A percentile compares a stretch with the other conserved stretches of the same genome.
Conservation (phyloP, 2,113 vertebrate genomes). For the Oreotrochilus melanogaster region DNA sequence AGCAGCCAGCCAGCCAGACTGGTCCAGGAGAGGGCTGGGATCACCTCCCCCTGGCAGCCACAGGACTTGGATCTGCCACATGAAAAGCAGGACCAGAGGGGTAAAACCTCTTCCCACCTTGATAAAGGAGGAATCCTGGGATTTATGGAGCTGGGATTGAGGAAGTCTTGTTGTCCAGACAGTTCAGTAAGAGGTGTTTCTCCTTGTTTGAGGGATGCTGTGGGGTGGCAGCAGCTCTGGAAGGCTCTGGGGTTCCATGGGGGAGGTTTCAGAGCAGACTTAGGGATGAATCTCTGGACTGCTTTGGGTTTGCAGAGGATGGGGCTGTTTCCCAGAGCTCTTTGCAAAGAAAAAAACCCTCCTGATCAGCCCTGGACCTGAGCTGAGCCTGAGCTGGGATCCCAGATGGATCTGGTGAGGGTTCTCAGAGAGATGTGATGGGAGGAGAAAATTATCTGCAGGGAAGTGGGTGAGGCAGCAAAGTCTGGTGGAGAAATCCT, state of each 20-base stretch:
- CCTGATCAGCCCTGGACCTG: neutral
- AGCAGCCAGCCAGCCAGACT: neutral
- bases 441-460: neutral
- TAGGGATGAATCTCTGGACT: neutral
- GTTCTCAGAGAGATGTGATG: neutral
- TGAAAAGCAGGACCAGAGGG: neutral
- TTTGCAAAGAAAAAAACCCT: neutral
- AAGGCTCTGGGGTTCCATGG: neutral
- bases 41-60: fast-evolving
- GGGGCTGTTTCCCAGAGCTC: neutral
- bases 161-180: neutral
- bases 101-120: neutral
- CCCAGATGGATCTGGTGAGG: neutral
- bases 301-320: neutral
- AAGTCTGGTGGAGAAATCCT: neutral
- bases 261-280: neutral
- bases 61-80: neutral
- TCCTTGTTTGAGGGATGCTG: neutral
- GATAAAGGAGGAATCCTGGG: neutral
- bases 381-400: neutral
- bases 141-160: neutral
- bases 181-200: neutral
- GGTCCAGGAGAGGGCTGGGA: neutral
- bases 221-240: neutral
- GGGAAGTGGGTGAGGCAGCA: neutral